phyloP scores from a whole-genome alignment of 2,113 vertebrate species.

The Mystacornis crossleyi region DNA sequence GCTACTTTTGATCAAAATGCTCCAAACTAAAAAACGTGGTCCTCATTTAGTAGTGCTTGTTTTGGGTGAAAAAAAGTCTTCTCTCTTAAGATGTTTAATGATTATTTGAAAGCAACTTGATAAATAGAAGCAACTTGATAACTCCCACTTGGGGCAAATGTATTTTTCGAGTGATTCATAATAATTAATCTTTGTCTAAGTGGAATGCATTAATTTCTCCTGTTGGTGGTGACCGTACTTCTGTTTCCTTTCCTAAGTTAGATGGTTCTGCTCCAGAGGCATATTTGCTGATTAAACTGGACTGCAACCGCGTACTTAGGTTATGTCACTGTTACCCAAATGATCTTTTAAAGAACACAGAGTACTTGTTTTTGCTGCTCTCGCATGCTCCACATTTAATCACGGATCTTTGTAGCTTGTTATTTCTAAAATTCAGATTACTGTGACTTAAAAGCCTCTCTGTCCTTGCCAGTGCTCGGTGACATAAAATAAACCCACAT shows the following conservation, averaged over 20 bases:
- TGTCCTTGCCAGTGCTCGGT: neutral
- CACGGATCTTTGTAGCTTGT: neutral
- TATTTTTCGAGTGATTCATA: conserved; percentile 34
- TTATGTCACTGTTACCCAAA: conserved; percentile 36
- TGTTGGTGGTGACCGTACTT: neutral
- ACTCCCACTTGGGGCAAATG: neutral
- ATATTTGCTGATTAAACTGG: conserved; percentile 33
- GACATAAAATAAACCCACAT: neutral
- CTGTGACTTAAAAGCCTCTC: conserved; percentile 9
- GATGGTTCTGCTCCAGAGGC: conserved; percentile 28
- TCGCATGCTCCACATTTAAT: neutral
- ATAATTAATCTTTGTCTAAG: conserved; percentile 54
- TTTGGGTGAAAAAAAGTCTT: neutral
- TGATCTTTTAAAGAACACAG: conserved; percentile 39
- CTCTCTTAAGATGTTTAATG: neutral
- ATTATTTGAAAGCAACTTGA: conserved; percentile 48
- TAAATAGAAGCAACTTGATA: conserved; percentile 34
- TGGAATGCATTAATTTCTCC: conserved; percentile 51
- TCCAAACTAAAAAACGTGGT: neutral
- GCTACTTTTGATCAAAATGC: neutral
- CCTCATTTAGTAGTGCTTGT: neutral
- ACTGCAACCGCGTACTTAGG: neutral
- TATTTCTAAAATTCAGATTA: conserved; percentile 44
- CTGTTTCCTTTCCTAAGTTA: conserved; percentile 40
- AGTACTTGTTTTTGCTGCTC: conserved; percentile 37